Conservation (phyloP, 1,140 invertebrate species). For the Lycorma delicatula region DNA sequence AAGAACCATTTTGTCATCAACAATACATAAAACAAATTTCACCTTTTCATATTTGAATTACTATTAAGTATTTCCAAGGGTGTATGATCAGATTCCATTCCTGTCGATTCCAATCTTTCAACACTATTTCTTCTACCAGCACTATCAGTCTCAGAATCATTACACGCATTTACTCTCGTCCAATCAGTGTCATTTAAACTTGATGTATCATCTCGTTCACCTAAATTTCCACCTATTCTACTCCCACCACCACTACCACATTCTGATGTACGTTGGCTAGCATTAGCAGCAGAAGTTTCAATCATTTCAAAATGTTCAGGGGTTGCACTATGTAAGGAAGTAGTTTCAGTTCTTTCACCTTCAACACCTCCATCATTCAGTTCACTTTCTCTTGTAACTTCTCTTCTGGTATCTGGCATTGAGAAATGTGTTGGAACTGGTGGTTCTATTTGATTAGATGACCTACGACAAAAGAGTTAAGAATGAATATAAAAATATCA, state of each 20-base stretch:
- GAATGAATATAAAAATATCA: no score
- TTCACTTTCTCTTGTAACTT: conserved; percentile 1
- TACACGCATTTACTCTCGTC: conserved; percentile 15
- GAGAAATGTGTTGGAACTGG: conserved; percentile 14
- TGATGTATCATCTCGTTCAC: conserved; percentile 10
- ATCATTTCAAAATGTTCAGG: conserved; percentile 39
- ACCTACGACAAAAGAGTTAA: no score
- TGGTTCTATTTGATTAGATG: conserved; percentile 3
- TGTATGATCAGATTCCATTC: neutral
- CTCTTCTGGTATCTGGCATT: neutral
- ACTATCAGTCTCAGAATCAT: conserved; percentile 14
- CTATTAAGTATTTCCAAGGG: neutral
- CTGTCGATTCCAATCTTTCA: neutral
- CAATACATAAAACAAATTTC: no score
- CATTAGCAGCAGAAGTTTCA: conserved; percentile 28
- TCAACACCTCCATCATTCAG: neutral
- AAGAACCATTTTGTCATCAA: no score
- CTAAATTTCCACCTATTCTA: neutral
- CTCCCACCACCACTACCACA: conserved; percentile 8
- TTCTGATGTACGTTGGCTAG: neutral
- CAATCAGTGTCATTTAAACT: conserved; percentile 22
- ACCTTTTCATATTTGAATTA: neutral
- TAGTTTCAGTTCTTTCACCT: neutral
- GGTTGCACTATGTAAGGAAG: conserved; percentile 27
- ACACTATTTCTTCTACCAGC: neutral